Evolutionary conservation across 2,113 vertebrate species (phyloP).

Genomic region (Percopsis transmontana): DNA sequence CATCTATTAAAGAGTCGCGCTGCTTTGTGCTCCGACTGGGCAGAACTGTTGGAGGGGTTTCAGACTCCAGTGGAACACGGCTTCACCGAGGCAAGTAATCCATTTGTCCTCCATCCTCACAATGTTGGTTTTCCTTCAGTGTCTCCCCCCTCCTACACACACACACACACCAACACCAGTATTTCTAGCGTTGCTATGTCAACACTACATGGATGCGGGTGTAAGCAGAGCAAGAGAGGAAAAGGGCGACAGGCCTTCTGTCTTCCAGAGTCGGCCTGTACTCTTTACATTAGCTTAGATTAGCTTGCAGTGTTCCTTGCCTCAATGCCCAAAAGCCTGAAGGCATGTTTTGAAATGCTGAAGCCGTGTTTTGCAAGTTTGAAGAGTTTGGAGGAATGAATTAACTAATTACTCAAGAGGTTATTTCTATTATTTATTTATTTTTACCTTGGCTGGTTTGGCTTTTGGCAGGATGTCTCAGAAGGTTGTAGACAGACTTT

Average conservation of each 20-base stretch:
- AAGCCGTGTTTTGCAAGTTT: no score
- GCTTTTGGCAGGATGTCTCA: no score
- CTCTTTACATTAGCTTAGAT: no score
- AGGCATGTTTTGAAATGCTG: no score
- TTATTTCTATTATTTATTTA: no score
- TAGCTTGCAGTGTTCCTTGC: no score
- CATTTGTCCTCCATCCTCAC: conserved; percentile 39
- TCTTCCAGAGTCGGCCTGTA: neutral
- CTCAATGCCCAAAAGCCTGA: no score
- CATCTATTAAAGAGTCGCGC: conserved; percentile 32
- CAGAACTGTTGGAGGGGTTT: conserved; percentile 40
- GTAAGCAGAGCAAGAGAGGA: conserved; percentile 3
- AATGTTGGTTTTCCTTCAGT: conserved; percentile 25
- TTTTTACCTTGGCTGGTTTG: no score
- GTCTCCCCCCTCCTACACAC: conserved; percentile 9
- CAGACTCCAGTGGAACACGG: conserved; percentile 26
- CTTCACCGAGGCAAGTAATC: conserved; percentile 42
- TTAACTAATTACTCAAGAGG: no score
- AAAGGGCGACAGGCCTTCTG: neutral
- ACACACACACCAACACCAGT: neutral
- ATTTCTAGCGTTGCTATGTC: neutral
- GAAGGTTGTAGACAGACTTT: no score
- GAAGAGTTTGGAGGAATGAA: no score
- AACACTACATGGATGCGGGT: neutral
- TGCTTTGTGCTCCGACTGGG: conserved; percentile 33